Conservation (phyloP, 64 coral and sea anemone species). For the Dendrophyllia cribrosa region DNA sequence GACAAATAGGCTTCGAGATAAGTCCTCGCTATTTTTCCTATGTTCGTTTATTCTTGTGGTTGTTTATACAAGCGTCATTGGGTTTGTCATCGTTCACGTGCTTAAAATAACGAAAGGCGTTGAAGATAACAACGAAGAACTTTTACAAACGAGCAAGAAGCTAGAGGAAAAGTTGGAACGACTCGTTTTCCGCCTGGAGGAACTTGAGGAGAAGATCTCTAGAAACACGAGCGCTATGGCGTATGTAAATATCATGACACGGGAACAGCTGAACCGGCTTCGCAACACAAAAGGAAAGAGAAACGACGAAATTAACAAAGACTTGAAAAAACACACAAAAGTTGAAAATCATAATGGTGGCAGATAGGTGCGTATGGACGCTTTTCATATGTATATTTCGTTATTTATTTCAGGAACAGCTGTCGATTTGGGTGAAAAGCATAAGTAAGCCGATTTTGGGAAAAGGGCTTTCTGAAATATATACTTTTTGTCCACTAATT, state of each 20-base stretch:
- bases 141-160: conserved; percentile 11
- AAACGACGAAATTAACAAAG: background rate
- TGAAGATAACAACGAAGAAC: conserved; percentile 25
- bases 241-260: conserved; percentile 30
- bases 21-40: conserved; percentile 39
- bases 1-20: conserved; percentile 31
- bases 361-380: background rate
- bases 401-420: background rate
- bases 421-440: background rate
- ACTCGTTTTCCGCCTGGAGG: background rate
- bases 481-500: too few species aligned
- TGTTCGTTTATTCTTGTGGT: conserved; percentile 49
- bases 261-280: conserved; percentile 6
- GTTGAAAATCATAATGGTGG: background rate
- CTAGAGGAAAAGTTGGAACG: conserved; percentile 32
- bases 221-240: background rate
- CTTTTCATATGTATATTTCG: background rate
- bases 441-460: too few species aligned
- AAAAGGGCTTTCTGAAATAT: too few species aligned
- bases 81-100: conserved; percentile 38
- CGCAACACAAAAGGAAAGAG: background rate
- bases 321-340: background rate
- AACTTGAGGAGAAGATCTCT: conserved; percentile 1
- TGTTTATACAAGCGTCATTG: conserved; percentile 41
- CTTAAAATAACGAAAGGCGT: conserved; percentile 44